Percentiles rank a stretch among this genome's conserved stretches.
Evolutionary conservation across 2,888 invertebrate species (phyloP).

Genomic region (Sepioteuthis lessoniana): DNA sequence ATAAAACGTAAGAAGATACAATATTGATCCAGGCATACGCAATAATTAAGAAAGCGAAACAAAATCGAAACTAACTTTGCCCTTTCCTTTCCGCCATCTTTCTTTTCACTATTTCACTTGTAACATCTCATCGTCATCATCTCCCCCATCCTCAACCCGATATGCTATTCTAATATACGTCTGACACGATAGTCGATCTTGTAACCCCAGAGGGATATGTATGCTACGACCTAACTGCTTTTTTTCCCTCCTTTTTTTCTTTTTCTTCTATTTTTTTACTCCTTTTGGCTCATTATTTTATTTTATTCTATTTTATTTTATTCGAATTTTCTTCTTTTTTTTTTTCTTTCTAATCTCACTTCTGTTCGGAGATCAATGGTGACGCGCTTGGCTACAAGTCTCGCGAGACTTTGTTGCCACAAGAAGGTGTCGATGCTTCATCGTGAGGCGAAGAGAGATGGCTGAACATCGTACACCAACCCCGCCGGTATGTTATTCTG

Average conservation of each 20-base stretch:
- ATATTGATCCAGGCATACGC: background rate
- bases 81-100: background rate
- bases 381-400: background rate
- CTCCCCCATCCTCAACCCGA: background rate
- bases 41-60: background rate
- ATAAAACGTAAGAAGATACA: background rate
- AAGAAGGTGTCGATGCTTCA: background rate
- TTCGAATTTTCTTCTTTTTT: background rate
- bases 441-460: background rate
- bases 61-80: background rate
- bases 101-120: background rate
- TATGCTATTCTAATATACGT: constrained; percentile 33
- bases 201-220: constrained; percentile 33
- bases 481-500: background rate
- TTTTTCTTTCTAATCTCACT: background rate
- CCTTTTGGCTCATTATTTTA: too few species aligned
- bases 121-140: background rate
- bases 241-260: background rate
- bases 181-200: constrained; percentile 6
- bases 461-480: background rate
- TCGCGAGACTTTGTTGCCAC: background rate
- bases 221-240: background rate
- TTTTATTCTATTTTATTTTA: too few species aligned
- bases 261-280: background rate
- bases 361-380: background rate